phyloP scores from a whole-genome alignment of 2,113 vertebrate genomes.

The Spizaetus ornatus region DNA sequence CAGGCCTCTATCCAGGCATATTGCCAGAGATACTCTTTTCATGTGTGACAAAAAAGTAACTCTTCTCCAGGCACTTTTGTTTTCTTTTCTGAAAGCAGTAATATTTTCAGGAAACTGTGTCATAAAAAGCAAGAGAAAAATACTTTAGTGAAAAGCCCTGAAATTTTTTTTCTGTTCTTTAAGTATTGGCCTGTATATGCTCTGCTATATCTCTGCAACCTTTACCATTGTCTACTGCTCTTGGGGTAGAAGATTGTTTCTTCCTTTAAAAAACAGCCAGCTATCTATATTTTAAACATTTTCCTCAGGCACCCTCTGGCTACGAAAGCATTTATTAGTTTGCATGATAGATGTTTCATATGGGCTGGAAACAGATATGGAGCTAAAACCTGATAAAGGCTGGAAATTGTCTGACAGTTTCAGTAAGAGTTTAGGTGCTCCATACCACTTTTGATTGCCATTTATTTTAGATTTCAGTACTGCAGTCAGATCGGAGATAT shows the following conservation, averaged over 20 bases:
- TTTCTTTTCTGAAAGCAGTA: background rate
- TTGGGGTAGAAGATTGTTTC: background rate
- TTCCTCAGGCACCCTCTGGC: background rate
- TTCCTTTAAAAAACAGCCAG: background rate
- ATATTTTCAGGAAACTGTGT: background rate
- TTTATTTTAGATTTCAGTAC: background rate
- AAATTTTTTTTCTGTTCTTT: background rate
- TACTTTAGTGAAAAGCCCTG: background rate
- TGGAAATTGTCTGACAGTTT: background rate
- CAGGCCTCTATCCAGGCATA: background rate
- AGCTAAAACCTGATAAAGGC: background rate
- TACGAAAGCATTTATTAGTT: background rate
- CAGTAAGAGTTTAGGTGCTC: background rate
- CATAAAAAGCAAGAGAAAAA: background rate
- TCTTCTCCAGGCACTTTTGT: background rate
- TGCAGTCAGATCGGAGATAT: background rate
- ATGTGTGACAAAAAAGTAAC: background rate
- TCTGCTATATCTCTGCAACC: background rate
- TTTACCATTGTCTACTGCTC: background rate
- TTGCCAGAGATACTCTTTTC: background rate
- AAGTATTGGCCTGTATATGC: background rate
- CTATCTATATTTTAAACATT: background rate
- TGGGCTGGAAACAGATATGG: background rate
- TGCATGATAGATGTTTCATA: background rate
- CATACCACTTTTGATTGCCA: background rate